Conservation (phyloP, 2,888 invertebrate genomes). For the Dicranocentrus wangi region DNA sequence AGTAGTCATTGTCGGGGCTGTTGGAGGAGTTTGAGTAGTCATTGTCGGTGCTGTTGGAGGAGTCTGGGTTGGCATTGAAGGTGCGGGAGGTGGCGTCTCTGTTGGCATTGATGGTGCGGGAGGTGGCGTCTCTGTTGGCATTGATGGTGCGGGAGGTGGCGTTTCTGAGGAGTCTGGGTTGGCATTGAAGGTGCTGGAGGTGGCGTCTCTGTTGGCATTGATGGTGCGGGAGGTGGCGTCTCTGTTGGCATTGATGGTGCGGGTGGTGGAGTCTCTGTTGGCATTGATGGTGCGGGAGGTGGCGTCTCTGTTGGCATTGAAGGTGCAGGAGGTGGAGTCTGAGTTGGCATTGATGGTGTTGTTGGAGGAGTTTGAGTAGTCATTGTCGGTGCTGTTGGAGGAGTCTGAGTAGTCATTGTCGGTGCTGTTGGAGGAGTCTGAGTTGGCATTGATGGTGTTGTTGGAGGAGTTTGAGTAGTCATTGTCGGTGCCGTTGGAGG, state of each 20-base stretch:
- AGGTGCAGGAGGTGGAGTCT: constrained; percentile 25
- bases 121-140: constrained; percentile 28
- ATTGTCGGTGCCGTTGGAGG: constrained; percentile 33
- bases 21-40: constrained; percentile 15
- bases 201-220: constrained; percentile 15
- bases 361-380: constrained; percentile 28
- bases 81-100: constrained; percentile 5
- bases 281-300: constrained; percentile 21
- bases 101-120: constrained; percentile 30
- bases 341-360: constrained; percentile 32
- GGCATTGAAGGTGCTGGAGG: constrained; percentile 32
- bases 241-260: constrained; percentile 21
- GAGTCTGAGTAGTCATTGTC: constrained; percentile 23
- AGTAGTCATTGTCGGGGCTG: constrained; percentile 22
- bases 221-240: constrained; percentile 29
- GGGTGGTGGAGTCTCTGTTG: constrained; percentile 16
- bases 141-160: constrained; percentile 36
- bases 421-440: constrained; percentile 10
- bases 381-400: constrained; percentile 36
- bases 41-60: constrained; percentile 26
- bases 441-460: not conserved
- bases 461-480: constrained; percentile 32
- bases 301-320: constrained; percentile 24
- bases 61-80: constrained; percentile 18
- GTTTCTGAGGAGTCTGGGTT: constrained; percentile 21